Evolutionary conservation across 2,888 invertebrate species (phyloP), one percentile per base, ranked within the genome.

Genomic region (Zhengitettix transpicula): DNA sequence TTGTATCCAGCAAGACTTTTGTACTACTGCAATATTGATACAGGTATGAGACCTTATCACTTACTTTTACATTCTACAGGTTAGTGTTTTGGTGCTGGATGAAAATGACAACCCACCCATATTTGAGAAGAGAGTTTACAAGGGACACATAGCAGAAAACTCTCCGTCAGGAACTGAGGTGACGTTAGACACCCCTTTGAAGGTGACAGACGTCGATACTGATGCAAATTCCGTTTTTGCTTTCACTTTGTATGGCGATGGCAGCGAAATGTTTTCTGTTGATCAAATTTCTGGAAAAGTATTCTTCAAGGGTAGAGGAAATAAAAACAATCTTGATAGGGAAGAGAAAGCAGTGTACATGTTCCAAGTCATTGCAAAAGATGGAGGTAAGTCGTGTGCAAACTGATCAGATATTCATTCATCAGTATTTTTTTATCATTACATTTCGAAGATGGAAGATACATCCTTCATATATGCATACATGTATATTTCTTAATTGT

Each of bases 101-200:
- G 88, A 88, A 63, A 92, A 93, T 68, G 92, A 92, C 68, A 91
- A 91, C 68, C 80, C 89, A 7, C 94, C 95, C 0, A 72, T 81
- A 60, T 94, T 95, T 70, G 83, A 85, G 64, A 73, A 80, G 12
- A 69, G 78, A 1, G 71, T 76, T 1, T 94, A 91, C 69, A 85
- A 88, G 67, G 89, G 90, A 1, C 77, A 79, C 62, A 84, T 95
- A 15, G 74, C 76, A 53, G 94, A 95, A 74, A 91, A 94, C 71
- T 82, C 87, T 42, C 75, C 75, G 11, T 74, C 77, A 51, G 84
- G 84, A 10, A 83, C 85, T 0, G 84, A 85, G 71, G 81, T 91
- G 1, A 79, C 80, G 64, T 75, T 89, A 71, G 79, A 81, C 65
- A n/a, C n/a, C n/a, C 81, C 79, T 52, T 8, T 10, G 44, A 80